These are phyloP conservation scores for Hippocampus mohnikei DNA, from an alignment of 2,113 vertebrate species.

Conservation along the genomic window DNA sequence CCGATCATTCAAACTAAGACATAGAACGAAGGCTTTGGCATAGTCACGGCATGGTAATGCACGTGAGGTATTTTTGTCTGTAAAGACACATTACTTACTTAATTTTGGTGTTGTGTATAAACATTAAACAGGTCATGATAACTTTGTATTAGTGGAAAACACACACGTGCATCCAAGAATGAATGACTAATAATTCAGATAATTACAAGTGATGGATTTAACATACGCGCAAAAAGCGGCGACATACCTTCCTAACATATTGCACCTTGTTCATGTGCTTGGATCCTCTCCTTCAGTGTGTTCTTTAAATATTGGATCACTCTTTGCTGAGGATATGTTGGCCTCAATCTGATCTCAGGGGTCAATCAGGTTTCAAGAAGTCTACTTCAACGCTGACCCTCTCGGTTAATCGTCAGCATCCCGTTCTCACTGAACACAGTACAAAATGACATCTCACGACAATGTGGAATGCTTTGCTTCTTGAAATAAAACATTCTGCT, in stretches of 20 bases:
- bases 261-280: conserved; percentile 40
- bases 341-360: conserved; percentile 8
- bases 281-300: conserved; percentile 8
- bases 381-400: conserved; percentile 6
- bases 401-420: conserved; percentile 1
- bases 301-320: conserved; percentile 11
- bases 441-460: conserved; percentile 10
- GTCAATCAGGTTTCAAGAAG: conserved; percentile 9
- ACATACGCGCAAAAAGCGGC: conserved; percentile 14
- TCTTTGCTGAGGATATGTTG: not conserved
- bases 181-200: conserved; percentile 19
- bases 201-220: conserved; percentile 25
- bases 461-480: conserved; percentile 4
- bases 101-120: conserved; percentile 28
- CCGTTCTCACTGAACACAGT: not conserved
- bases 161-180: conserved; percentile 9
- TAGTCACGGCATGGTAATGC: conserved; percentile 28
- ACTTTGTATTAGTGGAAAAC: conserved; percentile 33
- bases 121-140: conserved; percentile 30
- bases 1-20: conserved; percentile 20
- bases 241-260: conserved; percentile 56
- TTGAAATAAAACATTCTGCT: conserved; percentile 10
- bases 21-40: conserved; percentile 51
- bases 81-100: conserved; percentile 26
- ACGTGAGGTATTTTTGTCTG: conserved; percentile 20